These are phyloP conservation scores for Eretmocerus hayati DNA, from an alignment of 2,888 invertebrate genomes.

Conservation along the genomic window DNA sequence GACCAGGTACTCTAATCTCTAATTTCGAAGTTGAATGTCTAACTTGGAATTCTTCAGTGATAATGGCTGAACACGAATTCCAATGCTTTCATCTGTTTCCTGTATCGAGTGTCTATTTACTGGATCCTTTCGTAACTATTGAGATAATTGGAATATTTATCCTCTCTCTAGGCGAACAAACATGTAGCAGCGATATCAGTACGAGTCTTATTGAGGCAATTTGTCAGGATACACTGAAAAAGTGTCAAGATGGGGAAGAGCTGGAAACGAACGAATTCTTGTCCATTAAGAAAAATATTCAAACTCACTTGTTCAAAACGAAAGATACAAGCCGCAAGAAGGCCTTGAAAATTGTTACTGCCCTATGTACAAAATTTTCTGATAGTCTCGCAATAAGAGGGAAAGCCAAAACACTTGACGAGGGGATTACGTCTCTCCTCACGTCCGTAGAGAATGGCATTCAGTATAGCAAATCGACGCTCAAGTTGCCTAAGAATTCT, in stretches of 20 bases:
- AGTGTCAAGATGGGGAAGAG: not conserved
- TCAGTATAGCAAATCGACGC: too few relatives aligned
- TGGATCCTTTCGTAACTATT: not conserved
- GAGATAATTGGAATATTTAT: not conserved
- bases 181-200: too few relatives aligned
- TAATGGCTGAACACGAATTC: not conserved
- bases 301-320: not conserved
- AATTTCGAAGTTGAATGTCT: too few relatives aligned
- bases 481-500: too few relatives aligned
- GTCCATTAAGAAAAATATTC: not conserved
- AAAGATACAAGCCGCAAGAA: constrained; percentile 7
- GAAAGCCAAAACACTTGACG: constrained; percentile 2
- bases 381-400: constrained; percentile 9
- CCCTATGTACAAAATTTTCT: constrained; percentile 12
- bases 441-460: constrained; percentile 11
- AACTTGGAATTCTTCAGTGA: not conserved
- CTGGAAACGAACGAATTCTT: not conserved
- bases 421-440: constrained; percentile 5
- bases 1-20: too few relatives aligned
- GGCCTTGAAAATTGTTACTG: constrained; percentile 8
- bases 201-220: not conserved
- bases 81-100: not conserved
- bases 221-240: not conserved
- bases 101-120: not conserved
- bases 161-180: not conserved